Evolutionary conservation across 2,113 vertebrate genomes (phyloP).

Genomic region (Hippocampus comes): DNA sequence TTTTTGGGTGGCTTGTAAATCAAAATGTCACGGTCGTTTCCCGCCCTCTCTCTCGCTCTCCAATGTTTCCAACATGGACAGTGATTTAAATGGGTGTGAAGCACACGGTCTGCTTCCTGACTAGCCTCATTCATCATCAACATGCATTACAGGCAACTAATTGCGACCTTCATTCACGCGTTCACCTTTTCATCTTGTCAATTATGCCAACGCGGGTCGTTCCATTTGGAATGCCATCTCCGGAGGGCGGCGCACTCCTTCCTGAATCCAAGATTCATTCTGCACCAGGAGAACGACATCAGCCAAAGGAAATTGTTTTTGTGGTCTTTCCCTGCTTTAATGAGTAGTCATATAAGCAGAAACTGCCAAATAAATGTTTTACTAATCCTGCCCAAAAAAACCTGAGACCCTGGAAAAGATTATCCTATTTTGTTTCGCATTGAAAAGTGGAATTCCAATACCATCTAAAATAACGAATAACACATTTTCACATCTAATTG

Average conservation of each 20-base stretch:
- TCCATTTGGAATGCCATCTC: constrained; percentile 33
- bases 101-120: constrained; percentile 23
- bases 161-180: constrained; percentile 31
- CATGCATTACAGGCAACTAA: constrained; percentile 38
- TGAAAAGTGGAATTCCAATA: constrained; percentile 31
- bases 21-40: constrained; percentile 8
- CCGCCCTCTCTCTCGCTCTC: not conserved
- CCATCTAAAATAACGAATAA: constrained; percentile 32
- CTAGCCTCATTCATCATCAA: constrained; percentile 37
- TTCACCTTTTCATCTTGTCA: constrained; percentile 34
- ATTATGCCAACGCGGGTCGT: constrained; percentile 31
- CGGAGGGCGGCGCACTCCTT: constrained; percentile 14
- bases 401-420: constrained; percentile 46
- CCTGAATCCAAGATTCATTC: constrained; percentile 27
- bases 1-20: constrained; percentile 14
- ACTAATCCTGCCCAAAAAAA: constrained; percentile 47
- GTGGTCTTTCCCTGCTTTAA: constrained; percentile 22
- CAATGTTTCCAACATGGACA: constrained; percentile 14
- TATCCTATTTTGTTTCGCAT: constrained; percentile 30
- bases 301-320: constrained; percentile 20
- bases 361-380: constrained; percentile 48
- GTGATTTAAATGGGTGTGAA: constrained; percentile 33
- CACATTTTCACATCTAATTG: constrained; percentile 50
- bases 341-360: constrained; percentile 52
- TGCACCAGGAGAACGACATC: constrained; percentile 23